Percentiles rank a stretch among this genome's conserved stretches.
Conservation (phyloP, 2,888 invertebrate genomes). For the Scaptomyza flava region DNA sequence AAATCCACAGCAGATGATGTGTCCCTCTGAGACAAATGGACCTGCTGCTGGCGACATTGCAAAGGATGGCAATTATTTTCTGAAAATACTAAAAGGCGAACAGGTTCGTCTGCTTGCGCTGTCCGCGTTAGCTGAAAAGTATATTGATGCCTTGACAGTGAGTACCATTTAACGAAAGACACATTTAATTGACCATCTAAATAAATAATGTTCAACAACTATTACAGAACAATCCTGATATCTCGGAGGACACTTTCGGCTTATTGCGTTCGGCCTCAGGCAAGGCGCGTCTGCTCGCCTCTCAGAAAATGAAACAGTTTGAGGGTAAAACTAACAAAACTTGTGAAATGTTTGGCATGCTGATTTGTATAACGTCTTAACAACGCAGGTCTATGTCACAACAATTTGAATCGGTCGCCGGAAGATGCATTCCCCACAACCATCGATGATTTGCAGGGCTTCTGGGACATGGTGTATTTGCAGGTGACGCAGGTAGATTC, state of each 20-base stretch:
- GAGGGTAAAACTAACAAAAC: slow-evolving; percentile 86
- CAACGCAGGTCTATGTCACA: slow-evolving; percentile 87
- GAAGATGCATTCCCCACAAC: slow-evolving; percentile 95
- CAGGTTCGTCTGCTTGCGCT: slow-evolving; percentile 88
- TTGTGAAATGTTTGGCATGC: neutral
- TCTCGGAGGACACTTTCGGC: slow-evolving; percentile 92
- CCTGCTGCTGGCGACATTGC: neutral
- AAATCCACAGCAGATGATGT: neutral
- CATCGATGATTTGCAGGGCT: slow-evolving; percentile 95
- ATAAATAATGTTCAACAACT: slow-evolving; percentile 6
- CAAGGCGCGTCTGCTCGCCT: slow-evolving; percentile 94
- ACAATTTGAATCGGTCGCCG: slow-evolving; percentile 88
- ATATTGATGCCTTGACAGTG: slow-evolving; percentile 87
- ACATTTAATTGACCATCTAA: neutral
- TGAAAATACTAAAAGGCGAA: slow-evolving; percentile 90
- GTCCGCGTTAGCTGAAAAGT: slow-evolving; percentile 89
- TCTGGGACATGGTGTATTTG: slow-evolving; percentile 98
- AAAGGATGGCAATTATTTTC: slow-evolving; percentile 90
- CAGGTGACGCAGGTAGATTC: slow-evolving; percentile 94
- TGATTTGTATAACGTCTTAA: slow-evolving; percentile 7
- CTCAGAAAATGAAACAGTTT: slow-evolving; percentile 98
- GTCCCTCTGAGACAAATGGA: neutral
- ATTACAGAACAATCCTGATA: slow-evolving; percentile 84
- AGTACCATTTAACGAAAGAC: slow-evolving; percentile 28
- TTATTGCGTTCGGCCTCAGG: slow-evolving; percentile 94